Base-by-base conservation (phyloP, 2,888 invertebrate species). In the Eupithecia exiguata region DNA sequence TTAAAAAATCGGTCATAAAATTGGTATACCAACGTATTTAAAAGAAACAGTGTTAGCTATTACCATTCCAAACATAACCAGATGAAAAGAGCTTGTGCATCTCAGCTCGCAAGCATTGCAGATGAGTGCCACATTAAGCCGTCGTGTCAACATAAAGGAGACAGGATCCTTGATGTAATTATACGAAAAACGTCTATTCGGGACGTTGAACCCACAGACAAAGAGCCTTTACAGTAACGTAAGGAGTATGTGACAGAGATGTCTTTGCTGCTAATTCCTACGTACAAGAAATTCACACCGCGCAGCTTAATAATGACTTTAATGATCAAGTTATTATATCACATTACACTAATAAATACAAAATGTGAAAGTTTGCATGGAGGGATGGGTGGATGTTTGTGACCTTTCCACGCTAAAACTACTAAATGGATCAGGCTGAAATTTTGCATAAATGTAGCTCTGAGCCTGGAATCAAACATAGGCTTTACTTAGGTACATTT, bases 151-250 rank as follows among this genome's bases (percentile, higher is more conserved):
- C 85, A 83, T 84, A 83, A 83, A 84, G 80, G 83, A 82, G 81
- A 78, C 77, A 75, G 79, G 79, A 81, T 81, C 83, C 82, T 79
- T 79, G 79, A 86, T 84, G 84, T 85, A 86, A 87, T 86, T 87
- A 85, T 80, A 80, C 80, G 81, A 82, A 82, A 84, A 85, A 81
- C 81, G 83, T 82, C 83, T 83, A 80, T 77, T 68, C 70, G 75
- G 77, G 72, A 78, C 73, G 69, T 78, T 80, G 74, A 75, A 82
- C 81, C 79, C 69, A 72, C 77, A 70, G 70, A 80, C 78, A 78
- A 78, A 77, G 78, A 75, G 66, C 71, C 40, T 72, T 77, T 62
- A 70, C 68, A 67, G 69, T 67, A 68, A 69, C 70, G 67, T 70
- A 67, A 73, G 72, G 66, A 71, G 49, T 68, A 71, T 46, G 69